These are phyloP conservation scores for Falco columbarius DNA, from an alignment of 2,797 vertebrate genomes.

Conservation along the genomic window DNA sequence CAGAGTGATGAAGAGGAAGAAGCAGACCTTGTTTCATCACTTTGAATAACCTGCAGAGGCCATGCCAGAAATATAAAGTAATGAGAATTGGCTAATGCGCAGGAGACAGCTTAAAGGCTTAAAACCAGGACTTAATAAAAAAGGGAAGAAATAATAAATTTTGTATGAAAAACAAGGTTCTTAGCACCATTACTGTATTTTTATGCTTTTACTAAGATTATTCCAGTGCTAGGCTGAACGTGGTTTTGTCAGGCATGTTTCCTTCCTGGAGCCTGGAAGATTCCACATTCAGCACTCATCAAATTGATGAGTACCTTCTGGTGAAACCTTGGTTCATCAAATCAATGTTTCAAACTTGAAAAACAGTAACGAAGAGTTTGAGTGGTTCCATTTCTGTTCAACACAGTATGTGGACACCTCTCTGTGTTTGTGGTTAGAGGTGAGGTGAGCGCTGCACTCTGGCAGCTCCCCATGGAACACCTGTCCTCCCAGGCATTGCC, in stretches of 20 bases:
- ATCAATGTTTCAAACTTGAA: neutral
- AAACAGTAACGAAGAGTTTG: neutral
- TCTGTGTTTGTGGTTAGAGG: neutral
- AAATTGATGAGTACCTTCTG: neutral
- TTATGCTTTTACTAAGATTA: neutral
- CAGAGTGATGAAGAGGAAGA: neutral
- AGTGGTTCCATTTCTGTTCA: neutral
- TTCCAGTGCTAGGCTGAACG: neutral
- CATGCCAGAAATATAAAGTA: neutral
- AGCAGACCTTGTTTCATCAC: neutral
- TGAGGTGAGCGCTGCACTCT: neutral
- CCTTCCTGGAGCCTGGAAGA: neutral
- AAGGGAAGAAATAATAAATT: neutral
- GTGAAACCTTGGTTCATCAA: neutral
- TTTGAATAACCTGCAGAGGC: neutral
- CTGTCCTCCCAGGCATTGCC: neutral
- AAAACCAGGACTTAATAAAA: neutral
- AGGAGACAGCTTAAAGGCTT: neutral
- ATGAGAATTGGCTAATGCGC: neutral
- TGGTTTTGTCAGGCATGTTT: neutral
- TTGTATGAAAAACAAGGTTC: neutral
- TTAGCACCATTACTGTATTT: neutral
- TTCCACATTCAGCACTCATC: neutral
- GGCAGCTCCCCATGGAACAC: neutral
- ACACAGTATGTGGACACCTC: neutral